Evolutionary conservation across 2,888 invertebrate species (phyloP), one percentile per base, ranked within the genome.

Genomic region (Ochlodes sylvanus): DNA sequence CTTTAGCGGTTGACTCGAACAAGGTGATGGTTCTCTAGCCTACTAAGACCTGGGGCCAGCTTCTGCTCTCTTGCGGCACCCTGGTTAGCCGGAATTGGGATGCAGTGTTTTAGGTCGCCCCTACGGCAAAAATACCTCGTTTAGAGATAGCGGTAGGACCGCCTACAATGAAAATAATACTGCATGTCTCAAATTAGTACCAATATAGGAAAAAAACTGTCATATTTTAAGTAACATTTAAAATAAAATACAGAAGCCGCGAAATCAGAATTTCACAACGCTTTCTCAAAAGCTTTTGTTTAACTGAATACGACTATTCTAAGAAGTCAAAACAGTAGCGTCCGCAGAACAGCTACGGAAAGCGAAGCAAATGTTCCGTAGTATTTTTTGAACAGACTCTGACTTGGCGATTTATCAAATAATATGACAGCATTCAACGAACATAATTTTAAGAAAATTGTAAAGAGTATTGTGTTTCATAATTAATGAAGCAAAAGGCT

Each of bases 401-500:
- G 75, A 77, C 76, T 76, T 72, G 73, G 80, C 82, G 80, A 93
- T 93, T 88, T 88, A 91, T 93, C 92, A 92, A 87, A 84, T 84
- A 78, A 85, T 86, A 86, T 90, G 92, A 92, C 91, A 90, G 87
- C 83, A 78, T 85, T 85, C 85, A 83, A 82, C 80, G 86, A 85
- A 84, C 81, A 89, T 90, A 91, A 91, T 88, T 92, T 91, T 87
- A 87, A 84, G 82, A 90, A 89, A 89, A 87, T 90, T 87, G 86
- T 86, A 84, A 78, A 87, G 87, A 81, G 86, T 90, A 92, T 93
- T 93, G 88, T 93, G 90, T 92, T 92, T 88, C 89, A 92, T 92
- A 92, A 93, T 93, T 93, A 93, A 93, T 93, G 93, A 93, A 93
- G 87, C 90, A 88, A 89, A 85, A 90, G 87, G 86, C 86, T 90